Evolutionary conservation across 2,888 invertebrate genomes (phyloP).

Genomic region (Linnaemya vulpina): DNA sequence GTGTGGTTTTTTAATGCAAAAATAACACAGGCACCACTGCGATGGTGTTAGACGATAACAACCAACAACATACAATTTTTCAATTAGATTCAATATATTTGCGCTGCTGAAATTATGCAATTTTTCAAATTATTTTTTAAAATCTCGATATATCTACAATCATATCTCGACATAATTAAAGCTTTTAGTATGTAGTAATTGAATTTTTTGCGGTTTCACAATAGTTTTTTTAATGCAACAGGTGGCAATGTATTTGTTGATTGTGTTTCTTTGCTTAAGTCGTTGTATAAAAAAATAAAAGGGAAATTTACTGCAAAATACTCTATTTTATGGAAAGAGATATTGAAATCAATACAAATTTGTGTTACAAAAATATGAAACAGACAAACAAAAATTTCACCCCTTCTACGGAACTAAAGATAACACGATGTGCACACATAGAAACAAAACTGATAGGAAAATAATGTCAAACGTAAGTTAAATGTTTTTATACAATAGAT

Average conservation of each 20-base stretch:
- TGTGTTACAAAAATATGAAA: background rate
- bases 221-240: slow-evolving; percentile 21
- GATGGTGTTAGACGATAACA: slow-evolving; percentile 49
- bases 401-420: slow-evolving; percentile 37
- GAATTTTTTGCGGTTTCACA: slow-evolving; percentile 11
- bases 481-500: background rate
- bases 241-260: background rate
- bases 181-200: slow-evolving; percentile 19
- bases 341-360: background rate
- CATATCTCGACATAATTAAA: slow-evolving; percentile 6
- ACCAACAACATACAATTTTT: slow-evolving; percentile 33
- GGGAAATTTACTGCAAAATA: slow-evolving; percentile 23
- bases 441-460: background rate
- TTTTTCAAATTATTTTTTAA: slow-evolving; percentile 38
- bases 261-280: slow-evolving; percentile 10
- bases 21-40: slow-evolving; percentile 39
- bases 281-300: slow-evolving; percentile 48
- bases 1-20: slow-evolving; percentile 55
- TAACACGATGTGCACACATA: background rate
- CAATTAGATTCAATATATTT: slow-evolving; percentile 53
- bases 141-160: slow-evolving; percentile 18
- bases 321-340: no score
- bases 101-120: slow-evolving; percentile 53
- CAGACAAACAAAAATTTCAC: background rate
- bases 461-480: slow-evolving; percentile 36